Base-by-base conservation (phyloP, 2,888 invertebrate genomes). In the Podotricha telesiphe region DNA sequence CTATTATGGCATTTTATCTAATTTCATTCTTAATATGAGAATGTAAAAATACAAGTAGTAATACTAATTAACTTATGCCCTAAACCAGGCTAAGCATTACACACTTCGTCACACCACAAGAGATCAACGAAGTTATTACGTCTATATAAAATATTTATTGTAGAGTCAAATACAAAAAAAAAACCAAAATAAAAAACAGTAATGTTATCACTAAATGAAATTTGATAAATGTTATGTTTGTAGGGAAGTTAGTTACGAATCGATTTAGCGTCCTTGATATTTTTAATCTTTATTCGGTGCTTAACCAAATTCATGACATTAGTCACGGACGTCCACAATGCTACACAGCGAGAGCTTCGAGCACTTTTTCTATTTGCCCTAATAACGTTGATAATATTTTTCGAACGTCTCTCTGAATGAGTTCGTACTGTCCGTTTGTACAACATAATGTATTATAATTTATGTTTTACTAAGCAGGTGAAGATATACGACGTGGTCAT, bases 381-480 rank as follows among this genome's bases (percentile, higher is more conserved):
- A 88, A 86, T 88, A 89, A 83, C 77, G 82, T 80, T 79, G 80
- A 84, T 84, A 82, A 84, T 86, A 85, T 89, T 86, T 88, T 88
- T 88, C 77, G 82, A 86, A 91, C 81, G 80, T 90, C 90, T 90
- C 91, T 91, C 84, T 89, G 89, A 89, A 89, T 86, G 87, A 88
- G 90, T 91, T 89, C 87, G 88, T 86, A 89, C 89, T 89, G 84
- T 89, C 87, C 90, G 88, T 88, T 83, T 89, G 91, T 91, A 90
- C 89, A 90, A 91, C 89, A 91, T 91, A 88, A 91, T 91, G 89
- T 91, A 91, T 89, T 92, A 91, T 91, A 91, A 92, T 91, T 92
- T 92, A 93, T 92, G 91, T 92, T 88, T 87, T 89, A 91, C 92
- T 89, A 91, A 90, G 91, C 92, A 92, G 92, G 92, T 93, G 92